phyloP scores from a whole-genome alignment of 2,113 vertebrate species.

The Lepus americanus region DNA sequence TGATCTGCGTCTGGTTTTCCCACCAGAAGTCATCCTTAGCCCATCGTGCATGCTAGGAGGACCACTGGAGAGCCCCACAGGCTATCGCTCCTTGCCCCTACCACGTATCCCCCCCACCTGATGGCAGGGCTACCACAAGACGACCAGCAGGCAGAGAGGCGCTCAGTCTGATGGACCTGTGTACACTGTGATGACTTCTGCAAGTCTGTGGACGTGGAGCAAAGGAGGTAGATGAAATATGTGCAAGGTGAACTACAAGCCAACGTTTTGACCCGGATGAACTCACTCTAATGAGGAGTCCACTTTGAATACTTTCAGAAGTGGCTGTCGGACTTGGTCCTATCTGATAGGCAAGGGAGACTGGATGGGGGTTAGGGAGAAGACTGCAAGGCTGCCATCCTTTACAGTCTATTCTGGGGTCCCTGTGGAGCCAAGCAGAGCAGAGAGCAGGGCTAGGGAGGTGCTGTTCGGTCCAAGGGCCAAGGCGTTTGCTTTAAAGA shows the following conservation, averaged over 20 bases:
- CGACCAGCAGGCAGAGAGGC: background rate
- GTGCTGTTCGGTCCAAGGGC: background rate
- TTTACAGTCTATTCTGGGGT: background rate
- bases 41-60: background rate
- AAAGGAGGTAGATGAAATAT: background rate
- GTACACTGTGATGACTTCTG: background rate
- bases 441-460: background rate
- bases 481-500: background rate
- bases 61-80: background rate
- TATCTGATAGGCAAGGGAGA: background rate
- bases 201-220: background rate
- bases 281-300: background rate
- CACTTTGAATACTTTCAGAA: background rate
- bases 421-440: background rate
- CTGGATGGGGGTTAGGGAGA: background rate
- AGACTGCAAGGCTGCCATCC: background rate
- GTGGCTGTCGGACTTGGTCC: background rate
- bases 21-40: background rate
- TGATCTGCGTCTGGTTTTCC: accelerated
- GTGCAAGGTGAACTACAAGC: background rate
- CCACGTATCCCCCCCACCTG: background rate
- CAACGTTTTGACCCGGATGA: background rate
- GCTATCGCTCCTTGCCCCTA: background rate
- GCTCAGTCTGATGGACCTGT: background rate
- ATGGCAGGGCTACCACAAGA: background rate